Evolutionary conservation across 1,140 invertebrate species (phyloP).

Genomic region (Trachymyrmex septentrionalis): DNA sequence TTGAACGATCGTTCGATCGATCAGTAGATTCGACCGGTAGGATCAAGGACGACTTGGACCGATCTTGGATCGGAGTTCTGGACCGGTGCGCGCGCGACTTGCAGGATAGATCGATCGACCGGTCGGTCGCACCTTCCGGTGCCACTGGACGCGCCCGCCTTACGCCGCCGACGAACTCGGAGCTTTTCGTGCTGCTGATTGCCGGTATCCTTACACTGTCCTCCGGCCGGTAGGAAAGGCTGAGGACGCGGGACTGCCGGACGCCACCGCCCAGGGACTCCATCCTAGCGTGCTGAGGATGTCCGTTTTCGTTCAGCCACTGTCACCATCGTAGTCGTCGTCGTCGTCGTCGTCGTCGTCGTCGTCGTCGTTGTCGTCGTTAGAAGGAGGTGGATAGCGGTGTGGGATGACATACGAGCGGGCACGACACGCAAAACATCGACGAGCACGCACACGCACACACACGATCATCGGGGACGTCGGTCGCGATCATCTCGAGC

Average conservation of each 20-base stretch:
- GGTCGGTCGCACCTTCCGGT: constrained; percentile 19
- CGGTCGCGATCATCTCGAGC: constrained; percentile 46
- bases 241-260: constrained; percentile 69
- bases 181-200: constrained; percentile 71
- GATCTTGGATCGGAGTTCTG: constrained; percentile 29
- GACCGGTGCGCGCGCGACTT: constrained; percentile 1
- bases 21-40: neutral
- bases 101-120: constrained; percentile 19
- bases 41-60: constrained; percentile 31
- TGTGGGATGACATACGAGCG: constrained; percentile 62
- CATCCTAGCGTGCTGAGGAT: constrained; percentile 68
- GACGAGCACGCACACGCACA: constrained; percentile 36
- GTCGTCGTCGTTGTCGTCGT: constrained; percentile 41
- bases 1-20: constrained; percentile 40
- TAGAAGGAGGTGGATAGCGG: constrained; percentile 39
- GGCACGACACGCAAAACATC: constrained; percentile 66
- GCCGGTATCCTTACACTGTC: constrained; percentile 79
- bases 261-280: constrained; percentile 46
- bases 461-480: constrained; percentile 30
- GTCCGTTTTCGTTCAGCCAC: constrained; percentile 85
- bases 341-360: constrained; percentile 27
- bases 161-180: constrained; percentile 63
- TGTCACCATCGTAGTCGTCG: constrained; percentile 66
- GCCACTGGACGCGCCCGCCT: constrained; percentile 62
- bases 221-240: constrained; percentile 81